phyloP scores from a whole-genome alignment of 2,113 vertebrate genomes.

The Gorsachius goisagi region DNA sequence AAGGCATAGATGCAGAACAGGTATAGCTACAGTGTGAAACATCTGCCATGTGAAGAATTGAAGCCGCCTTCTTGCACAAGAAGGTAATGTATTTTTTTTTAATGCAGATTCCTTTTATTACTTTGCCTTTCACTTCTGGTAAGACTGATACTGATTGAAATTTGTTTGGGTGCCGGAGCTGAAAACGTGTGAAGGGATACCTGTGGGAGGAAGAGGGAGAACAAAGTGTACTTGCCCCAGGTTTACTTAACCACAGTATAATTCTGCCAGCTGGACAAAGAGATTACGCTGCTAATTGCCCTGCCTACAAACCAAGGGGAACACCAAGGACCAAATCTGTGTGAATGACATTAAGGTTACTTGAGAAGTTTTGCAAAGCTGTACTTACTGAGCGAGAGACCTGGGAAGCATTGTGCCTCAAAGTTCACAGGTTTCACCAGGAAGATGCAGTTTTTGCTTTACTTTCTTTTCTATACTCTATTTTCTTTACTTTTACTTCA shows the following conservation, averaged over 20 bases:
- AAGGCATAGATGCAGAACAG: background rate
- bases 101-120: background rate
- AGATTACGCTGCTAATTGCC: background rate
- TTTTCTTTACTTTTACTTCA: background rate
- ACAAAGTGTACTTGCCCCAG: background rate
- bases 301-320: background rate
- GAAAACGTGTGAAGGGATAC: background rate
- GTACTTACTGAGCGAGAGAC: background rate
- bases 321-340: background rate
- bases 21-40: background rate
- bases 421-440: background rate
- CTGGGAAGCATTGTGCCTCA: background rate
- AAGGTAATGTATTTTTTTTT: background rate
- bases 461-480: background rate
- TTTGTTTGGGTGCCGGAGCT: background rate
- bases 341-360: conserved; percentile 7
- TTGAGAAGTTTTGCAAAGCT: background rate
- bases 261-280: conserved; percentile 7
- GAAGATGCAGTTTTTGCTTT: background rate
- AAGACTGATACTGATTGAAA: background rate
- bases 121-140: background rate
- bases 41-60: accelerated
- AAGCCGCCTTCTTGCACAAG: background rate
- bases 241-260: conserved; percentile 14
- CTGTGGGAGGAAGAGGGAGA: conserved; percentile 9